Evolutionary conservation across 2,888 invertebrate genomes (phyloP).

Genomic region (Choreutis nemorana): DNA sequence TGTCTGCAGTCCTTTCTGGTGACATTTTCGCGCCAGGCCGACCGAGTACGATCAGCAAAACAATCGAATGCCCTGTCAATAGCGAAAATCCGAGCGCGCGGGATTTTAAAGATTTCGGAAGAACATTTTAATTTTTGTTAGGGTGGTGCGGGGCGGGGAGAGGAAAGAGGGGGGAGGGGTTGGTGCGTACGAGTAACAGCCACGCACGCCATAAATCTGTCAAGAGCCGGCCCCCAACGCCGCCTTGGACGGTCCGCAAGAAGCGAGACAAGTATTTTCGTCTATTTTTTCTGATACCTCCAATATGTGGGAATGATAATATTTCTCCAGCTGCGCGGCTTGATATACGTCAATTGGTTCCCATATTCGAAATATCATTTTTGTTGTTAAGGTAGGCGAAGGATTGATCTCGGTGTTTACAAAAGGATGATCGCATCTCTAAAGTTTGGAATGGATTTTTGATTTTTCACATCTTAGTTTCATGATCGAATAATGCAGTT

Average conservation of each 20-base stretch:
- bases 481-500: too few relatives aligned
- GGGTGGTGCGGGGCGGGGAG: conserved; percentile 14
- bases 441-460: too few relatives aligned
- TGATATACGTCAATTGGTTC: too few relatives aligned
- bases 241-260: conserved; percentile 36
- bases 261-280: conserved; percentile 12
- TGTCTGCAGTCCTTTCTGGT: too few relatives aligned
- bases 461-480: too few relatives aligned
- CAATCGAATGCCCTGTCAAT: too few relatives aligned
- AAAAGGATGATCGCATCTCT: too few relatives aligned
- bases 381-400: too few relatives aligned
- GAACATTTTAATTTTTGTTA: conserved; percentile 45
- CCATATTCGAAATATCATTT: too few relatives aligned
- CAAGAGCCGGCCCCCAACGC: conserved; percentile 42
- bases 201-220: conserved; percentile 57
- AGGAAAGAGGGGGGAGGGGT: conserved; percentile 12
- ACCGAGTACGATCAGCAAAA: too few relatives aligned
- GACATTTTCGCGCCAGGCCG: too few relatives aligned
- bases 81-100: conserved; percentile 26
- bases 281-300: neutral
- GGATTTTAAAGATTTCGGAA: conserved; percentile 34
- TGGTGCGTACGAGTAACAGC: conserved; percentile 37
- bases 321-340: neutral
- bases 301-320: neutral
- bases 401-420: too few relatives aligned